Percentiles rank a stretch among this genome's conserved stretches.
Evolutionary conservation across 1,140 invertebrate species (phyloP).

Genomic region (Nymphalis io): DNA sequence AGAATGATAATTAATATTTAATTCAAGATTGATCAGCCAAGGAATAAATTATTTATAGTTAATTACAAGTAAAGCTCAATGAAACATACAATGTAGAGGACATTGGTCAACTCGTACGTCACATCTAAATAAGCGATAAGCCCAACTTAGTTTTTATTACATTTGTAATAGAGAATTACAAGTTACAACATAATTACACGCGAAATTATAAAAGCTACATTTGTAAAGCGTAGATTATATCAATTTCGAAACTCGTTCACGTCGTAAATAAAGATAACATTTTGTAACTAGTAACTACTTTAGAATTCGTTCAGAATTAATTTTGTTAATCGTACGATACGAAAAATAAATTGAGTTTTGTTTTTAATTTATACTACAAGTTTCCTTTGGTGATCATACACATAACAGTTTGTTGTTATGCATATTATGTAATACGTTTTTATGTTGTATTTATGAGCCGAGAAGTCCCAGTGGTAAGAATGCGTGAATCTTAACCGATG

Average conservation of each 20-base stretch:
- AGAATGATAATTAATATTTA: no score
- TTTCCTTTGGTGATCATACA: no score
- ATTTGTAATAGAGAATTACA: slow-evolving; percentile 22
- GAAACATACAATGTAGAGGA: neutral
- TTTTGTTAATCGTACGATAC: neutral
- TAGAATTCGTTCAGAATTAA: neutral
- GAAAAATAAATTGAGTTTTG: no score
- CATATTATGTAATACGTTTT: no score
- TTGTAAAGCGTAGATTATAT: slow-evolving; percentile 31
- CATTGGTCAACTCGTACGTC: neutral
- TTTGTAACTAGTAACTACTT: slow-evolving; percentile 4
- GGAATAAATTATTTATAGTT: neutral
- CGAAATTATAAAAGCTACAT: slow-evolving; percentile 35
- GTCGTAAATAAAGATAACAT: slow-evolving; percentile 10
- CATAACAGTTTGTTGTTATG: no score
- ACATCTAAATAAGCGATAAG: slow-evolving; percentile 24
- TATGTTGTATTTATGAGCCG: no score
- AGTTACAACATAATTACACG: slow-evolving; percentile 31
- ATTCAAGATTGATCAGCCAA: neutral
- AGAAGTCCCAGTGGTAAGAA: no score
- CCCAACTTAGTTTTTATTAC: slow-evolving; percentile 30
- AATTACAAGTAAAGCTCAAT: neutral
- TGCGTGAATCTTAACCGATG: no score
- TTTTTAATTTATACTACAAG: no score
- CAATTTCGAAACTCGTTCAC: slow-evolving; percentile 17